Base-by-base conservation (phyloP, 2,888 invertebrate genomes). In the Pocota personata region DNA sequence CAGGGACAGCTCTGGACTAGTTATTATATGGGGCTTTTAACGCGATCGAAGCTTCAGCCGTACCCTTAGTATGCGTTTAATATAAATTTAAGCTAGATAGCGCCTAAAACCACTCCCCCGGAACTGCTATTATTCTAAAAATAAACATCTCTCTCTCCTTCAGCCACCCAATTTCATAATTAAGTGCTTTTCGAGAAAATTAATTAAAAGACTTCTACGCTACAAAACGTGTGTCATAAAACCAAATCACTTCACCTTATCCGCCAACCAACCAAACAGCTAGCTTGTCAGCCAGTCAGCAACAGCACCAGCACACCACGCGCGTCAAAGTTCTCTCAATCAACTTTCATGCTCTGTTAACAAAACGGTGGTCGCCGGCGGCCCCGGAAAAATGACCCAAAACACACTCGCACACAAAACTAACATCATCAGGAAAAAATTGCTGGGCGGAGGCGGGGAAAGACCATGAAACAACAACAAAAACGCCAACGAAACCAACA, bases 321-420 rank as follows among this genome's bases (percentile, higher is more conserved):
- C 50, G 40, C 67, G 50, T 50, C 58, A 67, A 58, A 57, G 67
- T 50, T 27, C 66, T 19, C 62, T 40, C 67, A 24, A 30, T 58
- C 76, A 66, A 58, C 67, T 76, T 76, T 76, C 67, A 67, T 60
- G 76, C 58, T 77, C 67, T 69, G 77, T 67, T 67, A 77, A 77
- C 77, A 77, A 69, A 77, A 35, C 67, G 58, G 35, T 37, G 48
- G 32, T 1, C 62, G 43, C 12, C 12, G 35, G 35, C 43, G 46
- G 67, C 30, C 40, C 40, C 52, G 50, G 50, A 62, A 78, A 62
- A 62, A 77, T 77, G 48, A 60, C 77, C 69, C 40, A 69, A 69
- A 69, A 57, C 66, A 55, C 14, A 14, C 35, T 48, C 58, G 21
- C 58, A 58, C 48, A 27, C 75, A 27, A 43, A 37, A 55, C 55